Conservation (phyloP, 2,888 invertebrate species). For the Choreutis nemorana region DNA sequence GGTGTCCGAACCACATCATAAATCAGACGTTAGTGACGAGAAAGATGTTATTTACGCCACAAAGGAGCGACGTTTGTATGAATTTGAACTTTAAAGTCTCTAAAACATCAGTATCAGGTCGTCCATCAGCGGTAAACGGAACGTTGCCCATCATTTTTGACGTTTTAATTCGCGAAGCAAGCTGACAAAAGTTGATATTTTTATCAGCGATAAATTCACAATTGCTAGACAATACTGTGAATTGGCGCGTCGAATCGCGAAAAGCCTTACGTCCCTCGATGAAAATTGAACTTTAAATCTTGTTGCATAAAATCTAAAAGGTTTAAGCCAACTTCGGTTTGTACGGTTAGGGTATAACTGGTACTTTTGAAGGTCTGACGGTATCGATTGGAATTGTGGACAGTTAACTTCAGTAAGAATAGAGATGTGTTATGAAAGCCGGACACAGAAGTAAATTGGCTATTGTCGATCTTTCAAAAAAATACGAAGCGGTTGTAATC, state of each 20-base stretch:
- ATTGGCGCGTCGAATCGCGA: conserved; percentile 26
- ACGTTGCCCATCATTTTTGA: conserved; percentile 45
- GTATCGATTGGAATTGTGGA: too few relatives aligned
- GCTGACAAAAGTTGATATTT: conserved; percentile 44
- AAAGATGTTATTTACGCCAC: conserved; percentile 19
- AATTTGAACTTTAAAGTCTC: conserved; percentile 20
- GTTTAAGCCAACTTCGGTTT: too few relatives aligned
- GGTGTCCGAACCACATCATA: conserved; percentile 60
- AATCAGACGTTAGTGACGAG: conserved; percentile 43
- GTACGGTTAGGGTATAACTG: too few relatives aligned
- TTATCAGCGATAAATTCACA: conserved; percentile 50
- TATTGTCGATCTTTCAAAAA: conserved; percentile 28
- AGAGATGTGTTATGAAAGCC: conserved; percentile 15
- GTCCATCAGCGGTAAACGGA: too few relatives aligned
- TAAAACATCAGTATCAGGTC: too few relatives aligned
- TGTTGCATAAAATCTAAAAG: too few relatives aligned
- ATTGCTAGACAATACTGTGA: conserved; percentile 37
- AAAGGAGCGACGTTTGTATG: conserved; percentile 4
- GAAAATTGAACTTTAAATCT: too few relatives aligned
- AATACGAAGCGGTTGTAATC: conserved; percentile 30
- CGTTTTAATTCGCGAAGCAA: conserved; percentile 40
- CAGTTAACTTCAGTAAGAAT: too few relatives aligned
- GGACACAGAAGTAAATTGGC: conserved; percentile 35
- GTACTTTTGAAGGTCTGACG: too few relatives aligned
- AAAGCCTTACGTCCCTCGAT: too few relatives aligned